A percentile compares a stretch with the other conserved stretches of the same genome.
phyloP scores from a whole-genome alignment of 1,140 invertebrate species.

The Apolygus lucorum region DNA sequence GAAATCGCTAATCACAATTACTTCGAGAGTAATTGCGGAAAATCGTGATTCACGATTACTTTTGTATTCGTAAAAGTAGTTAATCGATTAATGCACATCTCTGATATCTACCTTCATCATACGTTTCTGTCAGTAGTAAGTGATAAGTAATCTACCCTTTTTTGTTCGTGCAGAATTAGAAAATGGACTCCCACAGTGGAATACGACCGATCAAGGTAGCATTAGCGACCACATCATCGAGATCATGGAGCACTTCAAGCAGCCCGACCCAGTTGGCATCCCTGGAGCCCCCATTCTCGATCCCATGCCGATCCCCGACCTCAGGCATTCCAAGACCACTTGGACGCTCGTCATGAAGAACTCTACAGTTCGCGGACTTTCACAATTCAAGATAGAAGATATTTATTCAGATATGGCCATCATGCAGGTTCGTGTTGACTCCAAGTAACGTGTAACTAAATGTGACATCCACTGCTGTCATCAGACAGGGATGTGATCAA shows the following conservation, averaged over 20 bases:
- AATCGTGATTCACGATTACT: too few species aligned
- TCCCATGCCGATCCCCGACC: constrained; percentile 66
- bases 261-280: constrained; percentile 64
- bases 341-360: constrained; percentile 61
- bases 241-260: constrained; percentile 72
- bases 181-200: not conserved
- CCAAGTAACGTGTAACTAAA: too few species aligned
- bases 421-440: too few species aligned
- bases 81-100: too few species aligned
- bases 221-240: constrained; percentile 42
- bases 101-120: too few species aligned
- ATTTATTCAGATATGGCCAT: constrained; percentile 54
- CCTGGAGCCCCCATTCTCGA: constrained; percentile 67
- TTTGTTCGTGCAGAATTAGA: not conserved
- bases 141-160: not conserved
- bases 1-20: too few species aligned
- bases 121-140: too few species aligned
- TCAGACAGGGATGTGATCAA: too few species aligned
- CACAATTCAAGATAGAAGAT: constrained; percentile 63
- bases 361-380: constrained; percentile 60
- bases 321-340: constrained; percentile 59
- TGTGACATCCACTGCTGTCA: too few species aligned
- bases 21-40: too few species aligned
- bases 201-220: not conserved
- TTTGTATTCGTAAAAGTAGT: too few species aligned